Base-by-base conservation (phyloP, 1,140 invertebrate species). In the Drosophila tropicalis region DNA sequence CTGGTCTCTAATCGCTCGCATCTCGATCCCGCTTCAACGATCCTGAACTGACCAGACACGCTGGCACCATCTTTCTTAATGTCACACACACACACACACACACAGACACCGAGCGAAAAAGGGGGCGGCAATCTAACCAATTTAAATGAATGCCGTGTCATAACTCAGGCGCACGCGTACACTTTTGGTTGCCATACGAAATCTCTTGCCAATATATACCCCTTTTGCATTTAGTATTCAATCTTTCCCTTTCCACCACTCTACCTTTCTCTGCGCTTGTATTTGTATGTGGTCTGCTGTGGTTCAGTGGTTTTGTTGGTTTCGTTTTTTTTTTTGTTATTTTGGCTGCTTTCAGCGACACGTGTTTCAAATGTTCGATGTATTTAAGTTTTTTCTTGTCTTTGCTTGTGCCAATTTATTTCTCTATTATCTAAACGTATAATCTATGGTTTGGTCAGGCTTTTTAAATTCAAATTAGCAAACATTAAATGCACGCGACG, bases 391-490 rank as follows among this genome's bases (percentile, higher is more conserved):
- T 79, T 67, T 70, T 54, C 58, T 64, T 68, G 19, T 71, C 1
- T 6, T 72, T 74, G 70, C 69, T 56, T 83, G 83, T 83, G 83
- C 83, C 83, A 84, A 85, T 89, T 89, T 90, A 90, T 89, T 89
- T 90, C 63, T 90, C 81, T 76, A 84, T 89, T 89, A 89, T 89
- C 84, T 74, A 68, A 68, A 68, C 68, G 81, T 89, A 84, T 72
- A 84, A 87, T 87, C 84, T 84, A 81, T 76, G 81, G 60, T 62
- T 87, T 84, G 80, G 68, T 75, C 69, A 85, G 85, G 70, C 80
- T 51, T 81, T 89, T 90, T 90, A 89, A 90, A 89, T 89, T 89
- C 71, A 90, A 89, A 89, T 89, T 89, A 89, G 84, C 77, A 58
- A 70, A 57, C 68, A 84, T 87, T 81, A 84, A 85, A 89, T 89